Evolutionary conservation across 2,113 vertebrate genomes (phyloP), one percentile per base, ranked within the genome.

Genomic region (Chrysochloris asiatica): DNA sequence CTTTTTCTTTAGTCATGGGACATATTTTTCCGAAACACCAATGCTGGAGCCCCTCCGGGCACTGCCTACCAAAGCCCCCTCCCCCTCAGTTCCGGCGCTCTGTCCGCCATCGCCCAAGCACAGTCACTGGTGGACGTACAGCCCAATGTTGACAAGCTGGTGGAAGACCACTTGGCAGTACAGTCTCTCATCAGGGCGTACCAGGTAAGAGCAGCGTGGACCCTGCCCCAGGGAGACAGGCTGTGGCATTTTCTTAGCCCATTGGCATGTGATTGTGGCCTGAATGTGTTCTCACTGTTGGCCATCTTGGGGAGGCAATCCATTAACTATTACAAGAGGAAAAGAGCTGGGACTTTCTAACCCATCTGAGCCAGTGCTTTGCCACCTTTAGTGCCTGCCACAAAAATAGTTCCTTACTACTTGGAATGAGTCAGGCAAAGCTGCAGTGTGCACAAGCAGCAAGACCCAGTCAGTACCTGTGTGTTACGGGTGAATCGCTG

Each of bases 161-260:
- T 99, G 96, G 98, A 98, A 93, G 99, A 99, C 93, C 99, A 99
- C 81, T 97, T 99, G 3, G 99, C 99, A 0, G 99, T 99, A 13
- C 99, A 99, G 1, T 98, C 99, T 3, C 99, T 99, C 88, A 99
- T 99, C 96, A 98, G 99, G 91, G 98, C 98, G 0, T 99, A 99
- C 89, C 99, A 99, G 99, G 99, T 99, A 97, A 96, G 43, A 69
- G 22, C 41, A n/a, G 9, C 30, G 36, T 38, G 1, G 9, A 38
- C 36, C 38, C 6, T 4, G 3, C 38, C 28, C 61, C 5, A 7
- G 2, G 6, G 33, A n/a, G 0, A 73, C 36, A 79, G 33, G 26
- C 22, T 10, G 6, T 14, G 33, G 22, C 36, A 19, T 81, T 80
- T 48, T 45, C 8, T n/a, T 21, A 24, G 4, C 8, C 67, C 36